A percentile compares a stretch with the other conserved stretches of the same genome.
Conservation (phyloP, 2,888 invertebrate genomes). For the Andrena bicolor region DNA sequence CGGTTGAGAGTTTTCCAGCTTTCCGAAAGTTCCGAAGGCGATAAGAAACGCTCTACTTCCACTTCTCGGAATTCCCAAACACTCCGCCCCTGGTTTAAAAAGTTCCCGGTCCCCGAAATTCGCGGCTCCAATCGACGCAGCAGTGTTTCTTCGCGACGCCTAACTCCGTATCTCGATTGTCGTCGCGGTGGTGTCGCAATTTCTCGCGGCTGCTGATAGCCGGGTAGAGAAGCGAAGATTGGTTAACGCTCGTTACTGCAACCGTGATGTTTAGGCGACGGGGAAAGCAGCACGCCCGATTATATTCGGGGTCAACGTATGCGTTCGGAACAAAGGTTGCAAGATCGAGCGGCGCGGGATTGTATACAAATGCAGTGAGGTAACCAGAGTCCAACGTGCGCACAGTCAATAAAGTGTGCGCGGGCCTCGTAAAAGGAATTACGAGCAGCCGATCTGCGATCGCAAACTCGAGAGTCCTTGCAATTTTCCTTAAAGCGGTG, state of each 20-base stretch:
- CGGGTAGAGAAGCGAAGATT: slow-evolving; percentile 14
- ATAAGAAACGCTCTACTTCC: too few relatives aligned
- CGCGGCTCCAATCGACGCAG: too few relatives aligned
- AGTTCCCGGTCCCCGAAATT: too few relatives aligned
- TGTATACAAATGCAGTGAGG: slow-evolving; percentile 61
- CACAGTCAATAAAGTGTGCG: slow-evolving; percentile 12
- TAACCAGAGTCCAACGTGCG: slow-evolving; percentile 18
- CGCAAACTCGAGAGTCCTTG: slow-evolving; percentile 1
- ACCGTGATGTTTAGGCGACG: slow-evolving; percentile 27
- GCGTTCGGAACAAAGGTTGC: slow-evolving; percentile 55
- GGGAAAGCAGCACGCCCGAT: slow-evolving; percentile 58
- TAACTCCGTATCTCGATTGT: background rate
- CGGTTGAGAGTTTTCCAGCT: too few relatives aligned
- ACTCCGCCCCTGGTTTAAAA: too few relatives aligned
- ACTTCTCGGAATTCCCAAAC: too few relatives aligned
- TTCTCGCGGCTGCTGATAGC: background rate
- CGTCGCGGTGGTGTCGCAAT: slow-evolving; percentile 18
- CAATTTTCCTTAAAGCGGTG: slow-evolving; percentile 9
- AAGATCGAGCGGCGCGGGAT: slow-evolving; percentile 33
- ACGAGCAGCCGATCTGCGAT: background rate
- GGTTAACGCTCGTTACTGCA: slow-evolving; percentile 31
- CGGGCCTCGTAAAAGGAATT: slow-evolving; percentile 24
- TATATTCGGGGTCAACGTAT: slow-evolving; percentile 62
- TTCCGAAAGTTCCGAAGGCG: too few relatives aligned
- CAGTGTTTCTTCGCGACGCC: too few relatives aligned